Evolutionary conservation across 2,113 vertebrate species (phyloP).

Genomic region (Hyperopisus bebe): DNA sequence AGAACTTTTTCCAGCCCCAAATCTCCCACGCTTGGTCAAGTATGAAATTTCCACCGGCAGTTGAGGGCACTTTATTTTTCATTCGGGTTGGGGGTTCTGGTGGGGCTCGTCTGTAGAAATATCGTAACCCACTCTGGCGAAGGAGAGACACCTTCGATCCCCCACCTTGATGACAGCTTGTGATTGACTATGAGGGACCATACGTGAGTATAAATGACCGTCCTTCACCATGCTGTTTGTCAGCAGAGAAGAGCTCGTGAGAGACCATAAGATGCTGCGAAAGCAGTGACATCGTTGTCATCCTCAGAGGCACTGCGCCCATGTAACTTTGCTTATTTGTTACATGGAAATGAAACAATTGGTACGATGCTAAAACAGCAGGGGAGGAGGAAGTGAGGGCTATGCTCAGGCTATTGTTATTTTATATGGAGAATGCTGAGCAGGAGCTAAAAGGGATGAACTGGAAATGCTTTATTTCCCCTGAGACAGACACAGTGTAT

Average conservation of each 20-base stretch:
- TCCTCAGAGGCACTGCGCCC: not conserved
- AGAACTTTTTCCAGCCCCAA: not conserved
- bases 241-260: not conserved
- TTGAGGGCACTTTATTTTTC: not conserved
- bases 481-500: not conserved
- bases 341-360: not conserved
- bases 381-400: not conserved
- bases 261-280: not conserved
- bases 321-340: not conserved
- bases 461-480: not conserved
- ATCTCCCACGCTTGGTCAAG: not conserved
- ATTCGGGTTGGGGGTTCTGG: not conserved
- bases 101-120: not conserved
- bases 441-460: not conserved
- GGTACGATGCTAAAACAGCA: not conserved
- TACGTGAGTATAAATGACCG: not conserved
- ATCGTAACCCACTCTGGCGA: not conserved
- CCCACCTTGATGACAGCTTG: not conserved
- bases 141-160: not conserved
- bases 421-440: not conserved
- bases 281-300: not conserved
- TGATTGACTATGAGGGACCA: not conserved
- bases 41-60: not conserved
- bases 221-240: not conserved
- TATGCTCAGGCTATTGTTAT: not conserved